A percentile compares a stretch with the other conserved stretches of the same genome.
Evolutionary conservation across 2,888 invertebrate genomes (phyloP).

Genomic region (Drosophila hamatofila): DNA sequence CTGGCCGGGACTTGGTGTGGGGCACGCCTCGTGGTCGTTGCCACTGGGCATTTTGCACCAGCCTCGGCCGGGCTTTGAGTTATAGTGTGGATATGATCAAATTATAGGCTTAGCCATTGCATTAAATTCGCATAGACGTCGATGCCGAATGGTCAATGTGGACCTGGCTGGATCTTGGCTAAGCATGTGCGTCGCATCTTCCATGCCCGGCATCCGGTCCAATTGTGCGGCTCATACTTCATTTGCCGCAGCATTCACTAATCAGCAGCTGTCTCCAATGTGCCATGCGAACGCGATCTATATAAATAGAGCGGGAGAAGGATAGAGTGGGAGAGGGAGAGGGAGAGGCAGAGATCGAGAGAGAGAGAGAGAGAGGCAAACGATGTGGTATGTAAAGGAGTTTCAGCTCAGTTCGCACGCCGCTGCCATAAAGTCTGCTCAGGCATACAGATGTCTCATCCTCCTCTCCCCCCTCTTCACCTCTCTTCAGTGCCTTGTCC

Average conservation of each 20-base stretch:
- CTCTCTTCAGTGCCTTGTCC: neutral
- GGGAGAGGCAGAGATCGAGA: neutral
- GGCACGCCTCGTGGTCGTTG: conserved; percentile 49
- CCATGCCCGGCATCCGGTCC: conserved; percentile 59
- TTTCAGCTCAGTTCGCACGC: conserved; percentile 63
- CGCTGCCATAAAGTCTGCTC: conserved; percentile 75
- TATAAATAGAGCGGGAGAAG: neutral
- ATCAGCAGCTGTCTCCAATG: conserved; percentile 22
- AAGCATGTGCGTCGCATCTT: conserved; percentile 44
- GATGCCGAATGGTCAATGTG: conserved; percentile 13
- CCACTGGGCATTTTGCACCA: conserved; percentile 74
- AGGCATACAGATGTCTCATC: conserved; percentile 25
- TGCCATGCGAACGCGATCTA: conserved; percentile 2
- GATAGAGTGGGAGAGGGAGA: neutral
- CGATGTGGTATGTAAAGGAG: conserved; percentile 69
- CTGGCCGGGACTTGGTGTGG: conserved; percentile 25
- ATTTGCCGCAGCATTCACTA: conserved; percentile 10
- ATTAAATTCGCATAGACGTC: conserved; percentile 79
- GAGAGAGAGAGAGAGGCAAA: neutral
- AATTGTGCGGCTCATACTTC: conserved; percentile 29
- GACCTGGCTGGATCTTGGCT: conserved; percentile 19
- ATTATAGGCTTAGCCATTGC: conserved; percentile 75
- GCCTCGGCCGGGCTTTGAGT: conserved; percentile 56
- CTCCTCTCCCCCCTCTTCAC: neutral
- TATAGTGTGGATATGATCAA: conserved; percentile 82